Evolutionary conservation across 2,113 vertebrate genomes (phyloP).

Genomic region (Hippocampus zosterae): DNA sequence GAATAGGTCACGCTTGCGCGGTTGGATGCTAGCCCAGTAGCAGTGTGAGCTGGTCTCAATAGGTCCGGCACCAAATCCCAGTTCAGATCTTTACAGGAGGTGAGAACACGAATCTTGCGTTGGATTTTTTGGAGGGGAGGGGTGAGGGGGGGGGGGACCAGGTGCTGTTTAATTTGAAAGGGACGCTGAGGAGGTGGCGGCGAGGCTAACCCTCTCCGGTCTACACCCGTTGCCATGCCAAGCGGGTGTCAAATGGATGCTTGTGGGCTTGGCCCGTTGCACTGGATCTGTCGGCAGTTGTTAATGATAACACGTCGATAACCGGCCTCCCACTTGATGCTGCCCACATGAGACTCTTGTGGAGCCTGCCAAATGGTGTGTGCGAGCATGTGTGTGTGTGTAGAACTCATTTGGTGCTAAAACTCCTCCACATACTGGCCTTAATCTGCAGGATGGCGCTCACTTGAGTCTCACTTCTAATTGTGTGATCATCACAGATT

Average conservation of each 20-base stretch:
- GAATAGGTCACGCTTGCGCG: neutral
- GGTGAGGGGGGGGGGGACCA: constrained; percentile 48
- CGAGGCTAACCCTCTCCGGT: constrained; percentile 34
- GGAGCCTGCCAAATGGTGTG: constrained; percentile 50
- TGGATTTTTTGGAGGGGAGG: constrained; percentile 32
- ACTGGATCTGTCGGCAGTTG: constrained; percentile 60
- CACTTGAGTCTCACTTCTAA: neutral
- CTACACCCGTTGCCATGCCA: constrained; percentile 51
- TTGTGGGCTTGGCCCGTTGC: constrained; percentile 53
- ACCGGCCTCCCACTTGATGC: constrained; percentile 45
- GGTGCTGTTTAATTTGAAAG: constrained; percentile 48
- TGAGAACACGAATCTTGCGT: constrained; percentile 46
- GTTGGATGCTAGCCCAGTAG: constrained; percentile 3
- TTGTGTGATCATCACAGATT: constrained; percentile 1
- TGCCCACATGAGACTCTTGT: constrained; percentile 41
- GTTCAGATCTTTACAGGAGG: constrained; percentile 43
- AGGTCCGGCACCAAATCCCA: constrained; percentile 29
- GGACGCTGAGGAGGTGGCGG: constrained; percentile 23
- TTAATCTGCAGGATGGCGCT: constrained; percentile 10
- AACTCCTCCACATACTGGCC: constrained; percentile 23
- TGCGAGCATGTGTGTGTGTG: neutral
- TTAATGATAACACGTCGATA: constrained; percentile 58
- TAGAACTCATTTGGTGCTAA: constrained; percentile 27
- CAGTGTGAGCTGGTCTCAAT: neutral
- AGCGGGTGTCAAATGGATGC: constrained; percentile 59